Evolutionary conservation across 2,888 invertebrate species (phyloP), one percentile per base, ranked within the genome.

Genomic region (Apoda limacodes): DNA sequence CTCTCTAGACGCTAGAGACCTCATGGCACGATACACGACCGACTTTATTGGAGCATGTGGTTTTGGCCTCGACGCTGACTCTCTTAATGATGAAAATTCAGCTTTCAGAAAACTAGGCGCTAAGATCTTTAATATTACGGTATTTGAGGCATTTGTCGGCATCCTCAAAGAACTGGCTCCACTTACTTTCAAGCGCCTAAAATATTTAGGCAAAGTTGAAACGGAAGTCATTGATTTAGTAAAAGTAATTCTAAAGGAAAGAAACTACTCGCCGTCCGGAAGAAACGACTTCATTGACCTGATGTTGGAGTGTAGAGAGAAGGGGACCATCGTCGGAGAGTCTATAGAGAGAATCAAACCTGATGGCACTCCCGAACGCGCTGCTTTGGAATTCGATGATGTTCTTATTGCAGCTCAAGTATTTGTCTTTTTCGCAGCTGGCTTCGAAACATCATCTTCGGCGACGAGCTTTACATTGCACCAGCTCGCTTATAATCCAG

Each of bases 1-100:
- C n/a, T n/a, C n/a, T n/a, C n/a, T n/a, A n/a, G n/a, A n/a, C 55
- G 61, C 25, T 55, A 62, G 64, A 3, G 69, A 69, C 26, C 59
- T 68, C 28, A 67, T 69, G 65, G 68, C 68, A 10, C n/a, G n/a
- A n/a, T n/a, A n/a, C n/a, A n/a, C n/a, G n/a, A n/a, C n/a, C n/a
- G n/a, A n/a, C n/a, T n/a, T n/a, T n/a, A n/a, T n/a, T n/a, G n/a
- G n/a, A n/a, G n/a, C n/a, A n/a, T n/a, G n/a, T n/a, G n/a, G n/a
- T 9, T 67, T 67, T 32, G 67, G 69, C 1, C 51, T 68, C 24
- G 63, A 69, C 9, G 53, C 60, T 0, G 58, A 67, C 35, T 60
- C 64, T 0, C 52, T 69, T 10, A 56, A 52, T 19, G 55, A 64
- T 0, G 65, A 68, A 3, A 32, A 60, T 2, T 68, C 68, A 0